phyloP scores from a whole-genome alignment of 2,888 invertebrate species.

The Mesorhabditis sp. region DNA sequence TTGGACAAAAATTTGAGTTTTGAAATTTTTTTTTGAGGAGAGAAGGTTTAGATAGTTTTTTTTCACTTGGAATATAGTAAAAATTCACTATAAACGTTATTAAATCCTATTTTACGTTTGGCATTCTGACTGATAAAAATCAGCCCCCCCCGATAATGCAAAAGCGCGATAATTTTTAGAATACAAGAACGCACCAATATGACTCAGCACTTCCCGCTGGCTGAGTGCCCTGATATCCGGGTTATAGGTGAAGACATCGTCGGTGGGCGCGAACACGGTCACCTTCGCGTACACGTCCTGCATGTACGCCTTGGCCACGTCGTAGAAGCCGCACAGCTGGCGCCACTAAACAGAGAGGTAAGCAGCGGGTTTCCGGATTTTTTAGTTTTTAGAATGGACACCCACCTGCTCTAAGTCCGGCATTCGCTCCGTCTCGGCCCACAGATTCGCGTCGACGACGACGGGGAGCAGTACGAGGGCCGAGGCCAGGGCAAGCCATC shows the following conservation, averaged over 20 bases:
- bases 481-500: too few relatives aligned
- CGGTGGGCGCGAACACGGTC: constrained; percentile 57
- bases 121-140: too few relatives aligned
- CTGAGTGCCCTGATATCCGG: constrained; percentile 55
- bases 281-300: constrained; percentile 53
- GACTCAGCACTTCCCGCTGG: constrained; percentile 54
- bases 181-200: constrained; percentile 43
- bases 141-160: too few relatives aligned
- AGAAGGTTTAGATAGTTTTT: too few relatives aligned
- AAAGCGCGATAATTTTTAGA: too few relatives aligned
- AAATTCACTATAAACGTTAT: too few relatives aligned
- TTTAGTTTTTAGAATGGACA: neutral
- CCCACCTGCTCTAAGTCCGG: constrained; percentile 52
- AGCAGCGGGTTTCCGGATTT: constrained; percentile 1
- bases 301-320: constrained; percentile 56
- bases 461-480: too few relatives aligned
- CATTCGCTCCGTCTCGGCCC: constrained; percentile 55
- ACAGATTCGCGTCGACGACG: constrained; percentile 34
- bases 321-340: constrained; percentile 51
- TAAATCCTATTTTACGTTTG: too few relatives aligned
- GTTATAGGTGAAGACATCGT: constrained; percentile 58
- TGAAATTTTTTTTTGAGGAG: too few relatives aligned
- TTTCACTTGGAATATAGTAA: too few relatives aligned
- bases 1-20: too few relatives aligned
- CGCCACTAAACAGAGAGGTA: constrained; percentile 39